Percentiles rank a stretch among this genome's conserved stretches.
phyloP scores from a whole-genome alignment of 2,113 vertebrate species.

The Plestiodon gilberti region DNA sequence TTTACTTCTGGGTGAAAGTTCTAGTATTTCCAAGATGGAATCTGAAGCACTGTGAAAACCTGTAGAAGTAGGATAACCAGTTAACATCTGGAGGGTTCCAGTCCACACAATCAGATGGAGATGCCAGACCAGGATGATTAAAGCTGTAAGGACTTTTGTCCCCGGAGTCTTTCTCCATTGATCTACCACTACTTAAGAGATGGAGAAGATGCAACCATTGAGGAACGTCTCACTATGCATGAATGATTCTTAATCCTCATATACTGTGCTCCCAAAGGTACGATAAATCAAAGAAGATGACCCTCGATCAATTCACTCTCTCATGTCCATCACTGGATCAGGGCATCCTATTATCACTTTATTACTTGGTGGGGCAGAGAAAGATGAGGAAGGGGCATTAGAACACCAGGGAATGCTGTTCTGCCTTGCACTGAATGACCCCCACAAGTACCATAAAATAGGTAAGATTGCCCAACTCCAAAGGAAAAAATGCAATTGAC shows the following conservation, averaged over 20 bases:
- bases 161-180: not conserved
- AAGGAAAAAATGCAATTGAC: constrained; percentile 59
- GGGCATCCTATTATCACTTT: not conserved
- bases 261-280: not conserved
- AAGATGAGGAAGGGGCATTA: not conserved
- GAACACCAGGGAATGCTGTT: not conserved
- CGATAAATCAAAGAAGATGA: not conserved
- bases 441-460: not conserved
- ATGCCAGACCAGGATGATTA: not conserved
- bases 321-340: not conserved
- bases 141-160: not conserved
- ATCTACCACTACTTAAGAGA: not conserved
- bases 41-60: not conserved
- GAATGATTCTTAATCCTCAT: not conserved
- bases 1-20: not conserved
- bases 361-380: not conserved
- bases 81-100: not conserved
- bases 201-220: not conserved
- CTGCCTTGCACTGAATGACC: not conserved
- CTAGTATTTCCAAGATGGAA: not conserved
- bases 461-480: constrained; percentile 26
- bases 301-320: not conserved
- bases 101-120: not conserved
- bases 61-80: not conserved
- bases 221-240: not conserved